Evolutionary conservation across 2,113 vertebrate species (phyloP).

Genomic region (Hypanus sabinus): DNA sequence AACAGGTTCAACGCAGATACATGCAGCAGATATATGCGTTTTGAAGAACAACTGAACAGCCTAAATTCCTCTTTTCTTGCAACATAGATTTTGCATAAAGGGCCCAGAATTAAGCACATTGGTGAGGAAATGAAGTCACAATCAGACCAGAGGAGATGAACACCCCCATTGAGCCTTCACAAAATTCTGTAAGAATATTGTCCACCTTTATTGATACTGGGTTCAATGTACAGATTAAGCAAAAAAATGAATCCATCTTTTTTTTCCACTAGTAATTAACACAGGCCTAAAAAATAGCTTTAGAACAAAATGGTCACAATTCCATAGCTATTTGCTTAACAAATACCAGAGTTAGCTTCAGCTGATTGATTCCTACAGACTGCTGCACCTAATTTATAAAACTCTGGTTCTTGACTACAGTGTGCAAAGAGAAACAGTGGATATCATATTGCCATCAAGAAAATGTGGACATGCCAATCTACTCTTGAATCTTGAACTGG

Average conservation of each 20-base stretch:
- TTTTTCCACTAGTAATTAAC: background rate
- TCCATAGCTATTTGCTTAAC: background rate
- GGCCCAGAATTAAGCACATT: background rate
- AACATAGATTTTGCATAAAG: background rate
- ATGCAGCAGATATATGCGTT: background rate
- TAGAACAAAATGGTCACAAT: background rate
- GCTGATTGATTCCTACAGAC: background rate
- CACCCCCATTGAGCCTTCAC: background rate
- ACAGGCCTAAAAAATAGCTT: background rate
- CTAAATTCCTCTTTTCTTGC: background rate
- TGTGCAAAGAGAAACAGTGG: background rate
- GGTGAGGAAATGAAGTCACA: background rate
- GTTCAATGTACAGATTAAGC: background rate
- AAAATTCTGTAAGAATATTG: no score
- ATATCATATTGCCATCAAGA: background rate
- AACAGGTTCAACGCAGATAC: background rate
- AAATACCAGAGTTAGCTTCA: background rate
- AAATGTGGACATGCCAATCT: background rate
- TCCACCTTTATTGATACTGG: background rate
- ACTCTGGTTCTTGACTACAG: background rate
- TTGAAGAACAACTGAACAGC: background rate
- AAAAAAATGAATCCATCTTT: background rate
- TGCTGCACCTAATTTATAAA: background rate
- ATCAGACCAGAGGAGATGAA: background rate
- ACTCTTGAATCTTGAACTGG: background rate